These are phyloP conservation scores for Eudasyphora cyanicolor DNA, from an alignment of 2,888 invertebrate species.

Conservation along the genomic window DNA sequence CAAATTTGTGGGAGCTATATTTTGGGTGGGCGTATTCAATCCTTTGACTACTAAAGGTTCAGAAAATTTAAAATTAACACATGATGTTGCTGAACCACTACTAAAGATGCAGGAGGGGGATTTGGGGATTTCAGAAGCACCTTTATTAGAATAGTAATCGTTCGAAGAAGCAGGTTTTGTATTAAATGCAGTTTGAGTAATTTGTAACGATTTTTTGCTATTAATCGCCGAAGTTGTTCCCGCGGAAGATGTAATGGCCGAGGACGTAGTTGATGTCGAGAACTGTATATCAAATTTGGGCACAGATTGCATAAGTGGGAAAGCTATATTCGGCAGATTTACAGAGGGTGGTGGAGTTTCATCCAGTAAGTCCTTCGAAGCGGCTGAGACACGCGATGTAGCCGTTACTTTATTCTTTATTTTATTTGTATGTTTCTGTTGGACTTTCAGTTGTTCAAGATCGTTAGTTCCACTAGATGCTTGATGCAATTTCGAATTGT, in stretches of 20 bases:
- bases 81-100: slow-evolving; percentile 26
- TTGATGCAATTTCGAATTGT: slow-evolving; percentile 13
- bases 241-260: not conserved
- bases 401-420: slow-evolving; percentile 60
- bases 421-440: slow-evolving; percentile 66
- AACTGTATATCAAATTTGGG: slow-evolving; percentile 78
- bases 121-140: not conserved
- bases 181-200: slow-evolving; percentile 46
- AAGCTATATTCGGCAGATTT: slow-evolving; percentile 81
- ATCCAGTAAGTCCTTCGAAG: slow-evolving; percentile 72
- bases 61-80: slow-evolving; percentile 78
- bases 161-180: not conserved
- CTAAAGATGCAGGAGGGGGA: not conserved
- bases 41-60: slow-evolving; percentile 79
- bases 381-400: slow-evolving; percentile 66
- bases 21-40: slow-evolving; percentile 75
- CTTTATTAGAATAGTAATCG: too few relatives aligned
- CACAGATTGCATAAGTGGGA: slow-evolving; percentile 76
- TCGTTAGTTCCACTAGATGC: not conserved
- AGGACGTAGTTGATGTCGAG: slow-evolving; percentile 45
- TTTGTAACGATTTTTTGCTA: slow-evolving; percentile 11
- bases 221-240: not conserved
- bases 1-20: slow-evolving; percentile 80
- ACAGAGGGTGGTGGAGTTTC: slow-evolving; percentile 80
- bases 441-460: slow-evolving; percentile 10